These are phyloP conservation scores for Brachionus calyciflorus DNA, from an alignment of 1,140 invertebrate genomes.

Conservation along the genomic window DNA sequence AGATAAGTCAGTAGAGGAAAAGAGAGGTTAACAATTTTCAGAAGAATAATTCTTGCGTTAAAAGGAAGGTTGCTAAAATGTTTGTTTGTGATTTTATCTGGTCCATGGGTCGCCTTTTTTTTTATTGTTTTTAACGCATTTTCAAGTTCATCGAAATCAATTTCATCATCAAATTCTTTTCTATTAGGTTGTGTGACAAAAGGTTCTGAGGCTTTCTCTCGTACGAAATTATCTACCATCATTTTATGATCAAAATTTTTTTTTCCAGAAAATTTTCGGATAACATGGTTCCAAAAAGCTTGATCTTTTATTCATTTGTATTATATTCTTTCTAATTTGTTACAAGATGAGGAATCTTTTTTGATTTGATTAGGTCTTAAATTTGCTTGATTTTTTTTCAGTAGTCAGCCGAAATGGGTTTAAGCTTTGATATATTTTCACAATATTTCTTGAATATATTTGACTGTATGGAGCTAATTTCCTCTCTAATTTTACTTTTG, in stretches of 20 bases:
- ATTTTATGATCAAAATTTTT: neutral
- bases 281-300: no score
- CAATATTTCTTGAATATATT: neutral
- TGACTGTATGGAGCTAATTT: neutral
- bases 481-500: neutral
- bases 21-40: no score
- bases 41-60: no score
- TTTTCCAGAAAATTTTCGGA: neutral
- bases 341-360: neutral
- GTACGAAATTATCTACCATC: neutral
- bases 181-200: neutral
- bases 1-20: no score
- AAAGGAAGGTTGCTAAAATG: no score
- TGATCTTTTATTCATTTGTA: neutral
- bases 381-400: slow-evolving; percentile 1
- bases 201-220: neutral
- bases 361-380: neutral
- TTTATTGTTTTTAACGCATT: neutral
- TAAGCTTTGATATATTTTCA: neutral
- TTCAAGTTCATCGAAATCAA: neutral
- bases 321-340: no score
- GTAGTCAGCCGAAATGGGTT: neutral
- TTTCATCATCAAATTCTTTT: neutral
- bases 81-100: slow-evolving; percentile 1
- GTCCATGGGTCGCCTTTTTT: neutral